These are phyloP conservation scores for Xestia ashworthii DNA, from an alignment of 2,888 invertebrate genomes.

Conservation along the genomic window DNA sequence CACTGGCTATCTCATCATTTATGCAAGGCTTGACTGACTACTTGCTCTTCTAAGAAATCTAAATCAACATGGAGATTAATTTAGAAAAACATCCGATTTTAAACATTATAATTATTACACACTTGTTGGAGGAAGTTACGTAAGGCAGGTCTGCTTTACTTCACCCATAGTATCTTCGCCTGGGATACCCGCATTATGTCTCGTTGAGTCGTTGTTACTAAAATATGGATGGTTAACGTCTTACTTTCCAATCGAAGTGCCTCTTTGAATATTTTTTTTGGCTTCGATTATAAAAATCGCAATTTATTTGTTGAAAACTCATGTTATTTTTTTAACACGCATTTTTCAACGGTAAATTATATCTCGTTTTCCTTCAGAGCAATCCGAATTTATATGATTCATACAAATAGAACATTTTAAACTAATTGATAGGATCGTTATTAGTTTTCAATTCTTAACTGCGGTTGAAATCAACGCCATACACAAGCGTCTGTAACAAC, in stretches of 20 bases:
- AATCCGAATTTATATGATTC: constrained; percentile 9
- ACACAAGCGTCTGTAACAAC: constrained; percentile 55
- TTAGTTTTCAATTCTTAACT: constrained; percentile 56
- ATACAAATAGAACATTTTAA: constrained; percentile 16
- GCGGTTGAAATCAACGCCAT: constrained; percentile 62
- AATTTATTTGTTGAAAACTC: constrained; percentile 38
- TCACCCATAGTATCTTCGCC: constrained; percentile 67
- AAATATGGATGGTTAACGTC: constrained; percentile 75
- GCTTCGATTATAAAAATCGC: constrained; percentile 7
- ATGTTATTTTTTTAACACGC: constrained; percentile 7
- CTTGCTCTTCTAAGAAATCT: constrained; percentile 35
- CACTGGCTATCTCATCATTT: constrained; percentile 41
- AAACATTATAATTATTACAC: constrained; percentile 18
- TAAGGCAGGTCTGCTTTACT: constrained; percentile 73
- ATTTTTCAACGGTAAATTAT: constrained; percentile 17
- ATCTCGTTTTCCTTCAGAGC: neutral
- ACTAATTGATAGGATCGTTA: constrained; percentile 51
- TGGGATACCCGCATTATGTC: constrained; percentile 68
- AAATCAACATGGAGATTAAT: constrained; percentile 61
- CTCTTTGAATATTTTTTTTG: constrained; percentile 64
- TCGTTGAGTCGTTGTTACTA: constrained; percentile 78
- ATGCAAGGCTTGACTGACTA: constrained; percentile 48
- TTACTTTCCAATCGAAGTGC: constrained; percentile 60
- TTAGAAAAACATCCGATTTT: constrained; percentile 66
- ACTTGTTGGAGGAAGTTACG: constrained; percentile 68